Base-by-base conservation (phyloP, 2,113 vertebrate genomes). In the Speoplatyrhinus poulsoni region DNA sequence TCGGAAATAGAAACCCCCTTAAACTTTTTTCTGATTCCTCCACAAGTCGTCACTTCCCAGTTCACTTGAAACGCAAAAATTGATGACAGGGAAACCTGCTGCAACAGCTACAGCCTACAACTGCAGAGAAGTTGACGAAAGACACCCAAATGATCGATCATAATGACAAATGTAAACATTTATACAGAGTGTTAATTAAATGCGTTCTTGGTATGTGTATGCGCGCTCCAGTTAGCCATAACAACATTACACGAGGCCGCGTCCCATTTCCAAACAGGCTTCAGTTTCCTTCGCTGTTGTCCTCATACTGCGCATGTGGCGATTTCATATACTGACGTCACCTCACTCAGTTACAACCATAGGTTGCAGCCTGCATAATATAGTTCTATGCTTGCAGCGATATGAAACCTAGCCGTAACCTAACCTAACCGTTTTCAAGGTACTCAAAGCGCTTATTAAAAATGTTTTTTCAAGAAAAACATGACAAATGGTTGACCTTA, bases 41-140 rank as follows among this genome's bases (percentile, higher is more conserved):
- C 71, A 74, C 72, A 69, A 66, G 60, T 68, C 85, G 86, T 90
- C 88, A 90, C 88, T 86, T 88, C 84, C 81, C 86, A 70, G 57
- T 57, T 46, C 56, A 67, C 68, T 76, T 62, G n/a, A 60, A 33
- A 60, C 65, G 16, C 52, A 72, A 69, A n/a, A 59, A 16, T 6
- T 60, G 1, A 56, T 13, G 0, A 16, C 65, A 52, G 69, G 58
- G 4, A 17, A 55, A 26, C 17, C 48, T 16, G 47, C 4, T 62
- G n/a, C 60, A 62, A 2, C 26, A 36, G 13, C 13, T 46, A 33
- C 15, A n/a, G n/a, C 46, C 13, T 16, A 33, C 15, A n/a, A 46
- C 46, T 16, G 47, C 4, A 19, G 11, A 55, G 33, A 41, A 50
- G 49, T 56, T 62, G 46, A 46, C 11, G 8, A 48, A 26, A 12